Base-by-base conservation (phyloP, 2,888 invertebrate genomes). In the Pristionchus fissidentatus region DNA sequence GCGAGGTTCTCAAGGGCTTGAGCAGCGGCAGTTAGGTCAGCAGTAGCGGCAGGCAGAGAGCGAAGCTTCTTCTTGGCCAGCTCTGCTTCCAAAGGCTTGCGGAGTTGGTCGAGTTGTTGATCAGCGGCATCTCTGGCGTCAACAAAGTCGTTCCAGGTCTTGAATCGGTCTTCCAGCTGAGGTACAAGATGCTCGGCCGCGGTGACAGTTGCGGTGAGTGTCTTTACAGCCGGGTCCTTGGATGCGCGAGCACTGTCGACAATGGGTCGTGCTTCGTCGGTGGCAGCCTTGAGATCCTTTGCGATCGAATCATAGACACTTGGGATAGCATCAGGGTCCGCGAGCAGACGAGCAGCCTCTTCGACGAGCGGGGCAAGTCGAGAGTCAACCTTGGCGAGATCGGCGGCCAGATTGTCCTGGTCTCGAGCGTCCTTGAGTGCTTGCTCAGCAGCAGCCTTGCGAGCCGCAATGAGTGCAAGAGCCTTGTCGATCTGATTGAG, bases 91-190 rank as follows among this genome's bases (percentile, higher is more conserved):
- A 87, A 57, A 55, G 85, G 85, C 57, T 79, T 75, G 38, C 86
- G 87, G 22, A 87, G 84, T 75, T 83, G 43, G 15, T 87, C 88
- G 70, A 89, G 85, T 77, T 85, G 81, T 46, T 86, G 85, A 84
- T 87, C 88, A 29, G 88, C 86, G 13, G 84, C 83, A 52, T 90
- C 89, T 26, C 89, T 88, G 43, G 86, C 84, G 3, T 83, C 84
- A 8, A 88, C 85, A 70, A 90, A 90, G 26, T 86, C 85, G 8
- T 86, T 75, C 87, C 88, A 89, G 35, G 85, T 80, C 29, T 81
- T 80, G 77, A 85, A 82, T 79, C 87, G 85, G 55, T 87, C 85
- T 38, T 86, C 86, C 52, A 90, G 88, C 73, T 84, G 85, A 43
- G 86, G 87, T 3, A 83, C 49, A 8, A 83, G 73, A 52, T 70